Evolutionary conservation across 2,888 invertebrate species (phyloP), one percentile per base, ranked within the genome.

Genomic region (Rhagium mordax): DNA sequence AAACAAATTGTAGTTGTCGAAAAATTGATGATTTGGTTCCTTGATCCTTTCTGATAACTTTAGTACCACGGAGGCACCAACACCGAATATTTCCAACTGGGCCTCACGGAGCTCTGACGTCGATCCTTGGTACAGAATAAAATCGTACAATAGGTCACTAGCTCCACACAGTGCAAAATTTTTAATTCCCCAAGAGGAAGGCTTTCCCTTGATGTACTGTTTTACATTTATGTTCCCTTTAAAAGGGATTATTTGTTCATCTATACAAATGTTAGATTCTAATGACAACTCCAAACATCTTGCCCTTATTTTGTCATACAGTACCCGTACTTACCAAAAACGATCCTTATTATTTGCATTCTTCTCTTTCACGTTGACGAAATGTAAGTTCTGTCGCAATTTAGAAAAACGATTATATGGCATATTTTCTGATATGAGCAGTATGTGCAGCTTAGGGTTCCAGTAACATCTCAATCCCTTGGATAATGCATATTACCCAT

Each of bases 141-240:
- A 60, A n/a, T 33, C 33, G 20, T 60, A 60, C 8, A 61, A 47
- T 4, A 61, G 18, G 13, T 41, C 21, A 20, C 41, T 41, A 4
- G 0, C 13, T 5, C 61, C 61, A 47, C n/a, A 41, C 7, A 61
- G 5, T 13, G 20, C 20, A 47, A 61, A 61, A 13, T 47, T 47
- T 21, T 60, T 61, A 20, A 61, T 47, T 0, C 61, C 61, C 61
- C 64, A 70, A 1, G 57, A 13, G 8, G 64, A 15, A 57, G 64
- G 5, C n/a, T 70, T 70, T 21, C 57, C 49, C 24, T 48, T 64
- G 48, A 64, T 48, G 24, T 70, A 70, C n/a, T 62, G 70, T 15
- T 70, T 70, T 7, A 62, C n/a, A 41, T 59, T 53, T n/a, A 70
- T 8, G 1, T 64, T 55, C 3, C 70, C 70, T 8, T 62, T 70